phyloP scores from a whole-genome alignment of 1,140 invertebrate genomes.

The Halesus radiatus region DNA sequence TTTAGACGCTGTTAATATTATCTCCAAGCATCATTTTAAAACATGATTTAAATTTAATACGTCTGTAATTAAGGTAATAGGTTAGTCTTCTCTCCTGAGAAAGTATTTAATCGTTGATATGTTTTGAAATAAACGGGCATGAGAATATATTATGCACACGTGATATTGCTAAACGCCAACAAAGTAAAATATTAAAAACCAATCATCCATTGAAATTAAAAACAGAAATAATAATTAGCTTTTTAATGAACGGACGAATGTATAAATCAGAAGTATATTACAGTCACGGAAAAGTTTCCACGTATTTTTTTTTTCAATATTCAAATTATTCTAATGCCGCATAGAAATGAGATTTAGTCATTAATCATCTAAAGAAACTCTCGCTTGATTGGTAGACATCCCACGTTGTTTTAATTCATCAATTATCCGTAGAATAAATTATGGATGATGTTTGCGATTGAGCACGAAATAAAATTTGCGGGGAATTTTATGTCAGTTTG shows the following conservation, averaged over 20 bases:
- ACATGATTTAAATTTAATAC: no score
- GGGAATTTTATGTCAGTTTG: no score
- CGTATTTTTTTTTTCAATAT: conserved; percentile 37
- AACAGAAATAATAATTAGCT: conserved; percentile 41
- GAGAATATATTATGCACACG: no score
- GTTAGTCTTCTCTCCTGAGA: no score
- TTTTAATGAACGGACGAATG: conserved; percentile 38
- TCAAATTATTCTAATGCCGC: conserved; percentile 5
- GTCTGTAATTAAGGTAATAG: no score
- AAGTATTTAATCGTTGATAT: no score
- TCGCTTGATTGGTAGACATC: conserved; percentile 19
- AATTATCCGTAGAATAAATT: conserved; percentile 6
- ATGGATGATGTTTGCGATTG: no score
- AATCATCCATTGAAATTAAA: conserved; percentile 35
- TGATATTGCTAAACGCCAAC: conserved; percentile 20
- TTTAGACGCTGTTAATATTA: no score
- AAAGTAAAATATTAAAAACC: conserved; percentile 4
- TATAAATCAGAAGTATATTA: conserved; percentile 1
- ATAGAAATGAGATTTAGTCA: conserved; percentile 32
- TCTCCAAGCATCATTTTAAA: no score
- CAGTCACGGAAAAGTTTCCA: conserved; percentile 44
- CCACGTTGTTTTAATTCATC: conserved; percentile 36
- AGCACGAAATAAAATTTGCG: no score
- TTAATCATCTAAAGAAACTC: conserved; percentile 27
- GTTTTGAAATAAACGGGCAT: no score